Evolutionary conservation across 2,888 invertebrate species (phyloP), one percentile per base, ranked within the genome.

Genomic region (Lasioglossum lativentre): DNA sequence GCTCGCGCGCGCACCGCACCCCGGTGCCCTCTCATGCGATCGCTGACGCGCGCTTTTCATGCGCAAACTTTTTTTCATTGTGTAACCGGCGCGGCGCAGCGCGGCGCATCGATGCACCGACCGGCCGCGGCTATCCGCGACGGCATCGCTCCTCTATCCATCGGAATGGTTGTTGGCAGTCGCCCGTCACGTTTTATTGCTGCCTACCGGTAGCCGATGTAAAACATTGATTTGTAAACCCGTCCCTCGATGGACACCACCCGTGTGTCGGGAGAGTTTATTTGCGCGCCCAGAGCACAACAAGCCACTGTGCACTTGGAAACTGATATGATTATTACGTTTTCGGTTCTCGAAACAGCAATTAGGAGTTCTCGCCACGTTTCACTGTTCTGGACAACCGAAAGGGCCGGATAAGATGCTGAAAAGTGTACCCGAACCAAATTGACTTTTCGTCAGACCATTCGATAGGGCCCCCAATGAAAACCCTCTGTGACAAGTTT

Each of bases 221-320:
- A 80, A 83, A 90, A 88, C 85, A 77, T 83, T 80, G 84, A 86
- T 86, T 88, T 77, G 86, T 84, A 79, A 89, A 86, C 82, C 72
- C 59, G 85, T 76, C 82, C 78, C 72, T 72, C 68, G 83, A 89
- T 82, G 87, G 82, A 75, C 78, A 74, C 85, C 80, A 1, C 78
- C 73, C 85, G 12, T n/a, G 23, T 8, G 52, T 23, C 16, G 38
- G 12, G 34, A 38, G 38, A 38, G 38, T 38, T 19, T 38, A 38
- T 68, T 34, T 23, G 23, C 68, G n/a, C 66, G 66, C 34, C 34
- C 30, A 6, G 14, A 63, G n/a, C 30, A 1, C 27, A 16, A 30
- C 27, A 5, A 63, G 27, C 56, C 4, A 27, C 27, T 30, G 4
- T 16, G 52, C 52, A 23, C 52, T 23, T 47, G 23, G 2, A 23